phyloP scores from a whole-genome alignment of 2,888 invertebrate species.

The Sisyra terminalis region DNA sequence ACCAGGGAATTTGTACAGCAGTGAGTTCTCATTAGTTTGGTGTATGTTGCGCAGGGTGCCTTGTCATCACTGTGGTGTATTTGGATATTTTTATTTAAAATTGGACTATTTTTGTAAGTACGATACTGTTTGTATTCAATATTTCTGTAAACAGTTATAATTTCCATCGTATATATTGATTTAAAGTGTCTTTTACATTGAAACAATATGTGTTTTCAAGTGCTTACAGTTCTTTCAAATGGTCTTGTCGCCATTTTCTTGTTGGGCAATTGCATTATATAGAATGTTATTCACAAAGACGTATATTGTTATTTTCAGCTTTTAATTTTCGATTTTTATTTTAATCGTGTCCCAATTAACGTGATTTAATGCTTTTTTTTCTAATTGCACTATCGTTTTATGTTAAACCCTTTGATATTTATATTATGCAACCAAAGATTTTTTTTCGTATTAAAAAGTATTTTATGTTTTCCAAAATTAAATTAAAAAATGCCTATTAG shows the following conservation, averaged over 20 bases:
- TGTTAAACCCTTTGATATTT: too few relatives aligned
- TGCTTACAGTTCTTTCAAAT: neutral
- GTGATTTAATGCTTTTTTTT: too few relatives aligned
- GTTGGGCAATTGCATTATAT: constrained; percentile 4
- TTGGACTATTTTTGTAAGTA: constrained; percentile 8
- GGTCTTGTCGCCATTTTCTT: constrained; percentile 8
- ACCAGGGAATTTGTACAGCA: constrained; percentile 3
- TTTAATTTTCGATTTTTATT: too few relatives aligned
- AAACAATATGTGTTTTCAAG: constrained; percentile 1
- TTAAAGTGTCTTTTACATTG: neutral
- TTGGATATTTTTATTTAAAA: constrained; percentile 8
- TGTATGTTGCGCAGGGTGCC: constrained; percentile 12
- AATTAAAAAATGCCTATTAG: too few relatives aligned
- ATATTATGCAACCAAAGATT: too few relatives aligned
- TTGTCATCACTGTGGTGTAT: constrained; percentile 15
- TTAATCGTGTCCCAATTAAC: too few relatives aligned
- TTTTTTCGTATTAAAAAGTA: too few relatives aligned
- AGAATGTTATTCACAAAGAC: too few relatives aligned
- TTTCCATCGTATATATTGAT: neutral
- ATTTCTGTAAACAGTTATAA: constrained; percentile 2
- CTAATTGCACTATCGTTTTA: too few relatives aligned
- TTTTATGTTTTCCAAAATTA: too few relatives aligned
- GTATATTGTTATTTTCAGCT: too few relatives aligned
- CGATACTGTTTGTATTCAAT: constrained; percentile 1
- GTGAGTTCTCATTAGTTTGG: constrained; percentile 5